Evolutionary conservation across 30 jellyfish, hydroid and myxozoan species (phyloP).

Genomic region (Chrysaora quinquecirrha): DNA sequence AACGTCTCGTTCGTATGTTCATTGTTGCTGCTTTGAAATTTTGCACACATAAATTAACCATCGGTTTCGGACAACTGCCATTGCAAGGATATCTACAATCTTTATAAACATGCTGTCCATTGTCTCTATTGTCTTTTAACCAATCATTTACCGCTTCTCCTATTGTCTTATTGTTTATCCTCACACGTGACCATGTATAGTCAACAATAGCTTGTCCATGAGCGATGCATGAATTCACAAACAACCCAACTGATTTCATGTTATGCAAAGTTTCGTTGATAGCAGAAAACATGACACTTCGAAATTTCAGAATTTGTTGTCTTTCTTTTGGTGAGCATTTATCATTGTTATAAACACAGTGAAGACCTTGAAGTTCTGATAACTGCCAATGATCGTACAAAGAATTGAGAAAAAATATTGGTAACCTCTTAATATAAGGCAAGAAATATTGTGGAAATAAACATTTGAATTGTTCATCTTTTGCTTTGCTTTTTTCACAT

Average conservation of each 20-base stretch:
- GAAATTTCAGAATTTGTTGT: slow-evolving; percentile 71
- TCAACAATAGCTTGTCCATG: slow-evolving; percentile 97
- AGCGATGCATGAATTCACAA: slow-evolving; percentile 94
- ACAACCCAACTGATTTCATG: slow-evolving; percentile 70
- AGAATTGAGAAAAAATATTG: slow-evolving; percentile 81
- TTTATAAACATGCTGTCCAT: slow-evolving; percentile 38
- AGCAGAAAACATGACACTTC: slow-evolving; percentile 70
- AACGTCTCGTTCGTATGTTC: slow-evolving; percentile 54
- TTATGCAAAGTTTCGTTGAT: slow-evolving; percentile 36
- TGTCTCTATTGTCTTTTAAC: slow-evolving; percentile 44
- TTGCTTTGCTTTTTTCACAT: slow-evolving; percentile 48
- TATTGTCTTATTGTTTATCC: slow-evolving; percentile 65
- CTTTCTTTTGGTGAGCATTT: slow-evolving; percentile 65
- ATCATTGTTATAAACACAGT: slow-evolving; percentile 78
- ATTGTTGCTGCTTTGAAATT: slow-evolving; percentile 77
- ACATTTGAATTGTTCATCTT: slow-evolving; percentile 53
- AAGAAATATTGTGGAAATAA: slow-evolving; percentile 80
- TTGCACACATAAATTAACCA: slow-evolving; percentile 83
- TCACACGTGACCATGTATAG: slow-evolving; percentile 92
- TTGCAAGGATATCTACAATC: slow-evolving; percentile 94
- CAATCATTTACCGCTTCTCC: slow-evolving; percentile 79
- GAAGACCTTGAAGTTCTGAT: slow-evolving; percentile 83
- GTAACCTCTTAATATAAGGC: slow-evolving; percentile 38
- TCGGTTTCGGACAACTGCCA: slow-evolving; percentile 90
- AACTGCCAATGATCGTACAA: slow-evolving; percentile 97